A percentile compares a stretch with the other conserved stretches of the same genome.
Conservation (phyloP, 2,888 invertebrate genomes). For the Diplazon laetatorius region DNA sequence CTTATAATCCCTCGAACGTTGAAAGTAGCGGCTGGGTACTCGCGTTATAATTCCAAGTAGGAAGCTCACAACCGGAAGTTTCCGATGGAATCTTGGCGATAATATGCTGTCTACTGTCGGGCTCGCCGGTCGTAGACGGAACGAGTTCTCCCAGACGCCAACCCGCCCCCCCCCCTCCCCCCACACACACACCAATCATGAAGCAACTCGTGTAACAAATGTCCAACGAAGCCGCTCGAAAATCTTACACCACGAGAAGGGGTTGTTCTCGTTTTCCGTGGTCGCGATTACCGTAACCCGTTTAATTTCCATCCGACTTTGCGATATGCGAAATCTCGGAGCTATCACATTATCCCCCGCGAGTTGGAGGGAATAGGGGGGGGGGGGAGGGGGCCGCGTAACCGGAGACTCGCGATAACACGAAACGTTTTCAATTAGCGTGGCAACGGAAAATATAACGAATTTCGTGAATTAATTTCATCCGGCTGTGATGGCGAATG, state of each 20-base stretch:
- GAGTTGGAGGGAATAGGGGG: too few relatives aligned
- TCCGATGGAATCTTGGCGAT: slow-evolving; percentile 55
- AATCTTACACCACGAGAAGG: slow-evolving; percentile 9
- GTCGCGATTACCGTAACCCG: slow-evolving; percentile 14
- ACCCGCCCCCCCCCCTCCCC: too few relatives aligned
- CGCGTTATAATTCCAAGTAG: slow-evolving; percentile 48
- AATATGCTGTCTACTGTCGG: slow-evolving; percentile 36
- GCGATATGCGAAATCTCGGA: slow-evolving; percentile 19
- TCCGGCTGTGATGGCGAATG: slow-evolving; percentile 24
- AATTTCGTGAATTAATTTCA: slow-evolving; percentile 31
- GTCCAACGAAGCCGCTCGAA: slow-evolving; percentile 16
- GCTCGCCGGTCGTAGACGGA: not conserved
- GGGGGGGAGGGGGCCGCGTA: too few relatives aligned
- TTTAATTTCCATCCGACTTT: slow-evolving; percentile 4
- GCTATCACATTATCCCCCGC: slow-evolving; percentile 24
- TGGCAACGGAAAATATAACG: slow-evolving; percentile 1
- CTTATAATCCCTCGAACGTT: slow-evolving; percentile 55
- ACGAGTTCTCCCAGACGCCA: not conserved
- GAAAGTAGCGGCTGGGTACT: slow-evolving; percentile 31
- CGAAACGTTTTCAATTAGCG: slow-evolving; percentile 31
- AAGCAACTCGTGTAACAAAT: slow-evolving; percentile 18
- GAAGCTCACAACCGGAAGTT: slow-evolving; percentile 39
- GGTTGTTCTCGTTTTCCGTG: not conserved
- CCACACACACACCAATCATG: not conserved
- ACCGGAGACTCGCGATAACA: slow-evolving; percentile 6